Evolutionary conservation across 2,888 invertebrate genomes (phyloP), one percentile per base, ranked within the genome.

Genomic region (Eilema caniola): DNA sequence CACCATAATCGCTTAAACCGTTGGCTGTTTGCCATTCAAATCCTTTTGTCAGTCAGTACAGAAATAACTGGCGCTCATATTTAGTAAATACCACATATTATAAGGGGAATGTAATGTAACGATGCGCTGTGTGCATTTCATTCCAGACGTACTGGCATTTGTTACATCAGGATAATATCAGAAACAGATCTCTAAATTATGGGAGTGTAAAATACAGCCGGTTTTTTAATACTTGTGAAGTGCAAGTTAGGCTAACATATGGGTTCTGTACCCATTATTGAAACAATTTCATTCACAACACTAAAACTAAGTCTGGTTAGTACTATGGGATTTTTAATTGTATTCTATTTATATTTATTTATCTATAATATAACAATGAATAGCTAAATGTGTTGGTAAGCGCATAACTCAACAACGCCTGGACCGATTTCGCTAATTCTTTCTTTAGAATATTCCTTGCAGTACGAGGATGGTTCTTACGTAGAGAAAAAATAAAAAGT

Each of bases 1-100:
- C 70, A 62, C 74, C 71, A 74, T 79, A 78, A 75, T 75, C 73
- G 63, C 76, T 77, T 71, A 70, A 73, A 72, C 76, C 69, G 66
- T 63, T 83, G 82, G 82, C 78, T 75, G 57, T 16, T 60, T 79
- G 83, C 82, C 83, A 82, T 74, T 80, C 67, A 75, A 72, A 72
- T 74, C 72, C 74, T 73, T 74, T 79, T 77, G 69, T 72, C 37
- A 67, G 67, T 67, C 66, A 67, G 71, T 66, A 67, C 62, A 41
- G 53, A 65, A 73, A 77, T 81, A 77, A 72, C 72, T 67, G 62
- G 70, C 33, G 62, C 69, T 63, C 66, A 62, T 75, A 72, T 75
- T n/a, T 79, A 66, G 66, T 66, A 74, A 71, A 75, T 68, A 61
- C 57, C 66, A 79, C 74, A 74, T 78, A 78, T 73, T 63, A 66